Evolutionary conservation across 1,140 invertebrate genomes (phyloP).

Genomic region (Zophobas atratus): DNA sequence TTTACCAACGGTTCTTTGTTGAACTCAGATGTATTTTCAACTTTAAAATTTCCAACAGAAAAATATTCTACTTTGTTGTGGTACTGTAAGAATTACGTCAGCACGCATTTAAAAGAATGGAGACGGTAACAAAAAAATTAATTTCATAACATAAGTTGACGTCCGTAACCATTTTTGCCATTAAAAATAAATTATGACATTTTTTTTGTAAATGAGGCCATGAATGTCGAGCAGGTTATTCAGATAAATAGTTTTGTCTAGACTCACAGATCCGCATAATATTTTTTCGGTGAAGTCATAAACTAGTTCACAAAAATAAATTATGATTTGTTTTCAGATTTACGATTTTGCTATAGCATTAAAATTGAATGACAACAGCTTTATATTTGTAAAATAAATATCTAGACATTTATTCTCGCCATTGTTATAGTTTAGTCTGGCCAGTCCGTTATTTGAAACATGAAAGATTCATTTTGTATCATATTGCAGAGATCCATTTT

Average conservation of each 20-base stretch:
- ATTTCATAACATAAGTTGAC: no score
- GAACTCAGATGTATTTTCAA: no score
- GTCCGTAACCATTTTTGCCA: no score
- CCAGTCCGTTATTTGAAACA: conserved; percentile 11
- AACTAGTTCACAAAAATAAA: conserved; percentile 19
- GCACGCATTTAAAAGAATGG: no score
- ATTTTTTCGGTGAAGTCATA: conserved; percentile 12
- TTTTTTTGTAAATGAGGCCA: background rate
- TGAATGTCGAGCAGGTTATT: background rate
- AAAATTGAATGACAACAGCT: conserved; percentile 11
- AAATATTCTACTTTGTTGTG: no score
- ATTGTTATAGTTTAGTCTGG: conserved; percentile 32
- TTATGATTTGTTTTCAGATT: conserved; percentile 18
- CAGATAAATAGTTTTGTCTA: background rate
- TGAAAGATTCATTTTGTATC: conserved; percentile 20
- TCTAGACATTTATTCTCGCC: conserved; percentile 1
- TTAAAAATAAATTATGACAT: background rate
- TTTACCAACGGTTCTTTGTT: no score
- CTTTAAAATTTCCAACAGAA: no score
- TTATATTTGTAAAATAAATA: conserved; percentile 28
- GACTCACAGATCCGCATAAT: background rate
- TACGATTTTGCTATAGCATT: conserved; percentile 15
- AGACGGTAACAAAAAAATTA: no score
- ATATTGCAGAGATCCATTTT: conserved; percentile 25
- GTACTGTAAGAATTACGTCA: no score